phyloP scores from a whole-genome alignment of 2,888 invertebrate genomes.

The Belgica antarctica region DNA sequence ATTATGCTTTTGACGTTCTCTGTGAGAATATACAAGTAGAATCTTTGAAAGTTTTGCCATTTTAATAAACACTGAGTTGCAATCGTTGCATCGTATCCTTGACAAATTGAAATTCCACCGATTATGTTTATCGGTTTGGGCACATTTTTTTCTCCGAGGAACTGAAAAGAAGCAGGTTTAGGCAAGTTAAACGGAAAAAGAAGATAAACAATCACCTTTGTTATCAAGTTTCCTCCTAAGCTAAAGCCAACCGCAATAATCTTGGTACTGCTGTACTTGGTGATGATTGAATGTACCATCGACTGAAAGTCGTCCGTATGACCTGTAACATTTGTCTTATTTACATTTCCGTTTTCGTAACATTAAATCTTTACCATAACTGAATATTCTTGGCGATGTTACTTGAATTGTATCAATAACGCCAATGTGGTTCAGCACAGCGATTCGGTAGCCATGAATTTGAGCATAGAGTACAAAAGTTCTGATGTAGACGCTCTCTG shows the following conservation, averaged over 20 bases:
- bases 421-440: conserved; percentile 91
- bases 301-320: conserved; percentile 83
- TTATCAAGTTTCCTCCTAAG: conserved; percentile 87
- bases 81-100: conserved; percentile 87
- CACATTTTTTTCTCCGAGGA: conserved; percentile 73
- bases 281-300: conserved; percentile 74
- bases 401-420: conserved; percentile 81
- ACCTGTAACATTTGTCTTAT: conserved; percentile 58
- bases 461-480: conserved; percentile 92
- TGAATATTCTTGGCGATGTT: conserved; percentile 84
- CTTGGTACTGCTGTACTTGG: conserved; percentile 72
- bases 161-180: too few species aligned
- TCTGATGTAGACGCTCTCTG: conserved; percentile 90
- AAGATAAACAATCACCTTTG: too few species aligned
- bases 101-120: conserved; percentile 89
- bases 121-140: conserved; percentile 66
- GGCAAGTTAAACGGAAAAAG: too few species aligned
- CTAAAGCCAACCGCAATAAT: conserved; percentile 88
- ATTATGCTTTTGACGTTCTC: conserved; percentile 87
- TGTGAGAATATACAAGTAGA: conserved; percentile 90
- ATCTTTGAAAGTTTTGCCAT: conserved; percentile 86
- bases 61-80: conserved; percentile 76
- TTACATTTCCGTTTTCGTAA: background rate
- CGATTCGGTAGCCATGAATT: conserved; percentile 86
- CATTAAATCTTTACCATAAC: conserved; percentile 69